These are phyloP conservation scores for Pantherophis vulpinus DNA, from an alignment of 2,797 vertebrate species.

Conservation along the genomic window DNA sequence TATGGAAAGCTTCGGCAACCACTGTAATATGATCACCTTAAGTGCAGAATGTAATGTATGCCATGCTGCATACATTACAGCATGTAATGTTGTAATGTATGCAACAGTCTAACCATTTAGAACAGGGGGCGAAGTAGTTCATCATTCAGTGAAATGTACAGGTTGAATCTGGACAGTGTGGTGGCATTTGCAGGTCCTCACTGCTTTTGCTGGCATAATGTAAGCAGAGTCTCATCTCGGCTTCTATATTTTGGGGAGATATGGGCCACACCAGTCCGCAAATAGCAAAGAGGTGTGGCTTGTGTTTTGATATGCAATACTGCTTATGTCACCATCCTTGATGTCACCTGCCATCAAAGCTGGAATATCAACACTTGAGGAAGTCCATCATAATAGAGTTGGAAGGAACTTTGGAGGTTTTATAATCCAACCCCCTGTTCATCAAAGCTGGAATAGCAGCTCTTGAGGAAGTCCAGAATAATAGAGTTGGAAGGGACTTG, in stretches of 20 bases:
- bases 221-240: neutral
- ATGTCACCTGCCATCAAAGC: neutral
- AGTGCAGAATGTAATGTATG: neutral
- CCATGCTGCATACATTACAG: neutral
- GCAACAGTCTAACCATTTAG: neutral
- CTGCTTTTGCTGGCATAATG: neutral
- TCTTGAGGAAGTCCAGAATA: neutral
- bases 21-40: neutral
- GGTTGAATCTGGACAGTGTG: neutral
- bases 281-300: neutral
- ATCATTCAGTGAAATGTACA: neutral
- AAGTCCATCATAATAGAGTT: neutral
- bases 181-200: neutral
- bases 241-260: neutral
- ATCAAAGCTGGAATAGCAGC: neutral
- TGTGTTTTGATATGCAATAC: neutral
- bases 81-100: no score
- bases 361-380: neutral
- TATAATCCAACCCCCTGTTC: neutral
- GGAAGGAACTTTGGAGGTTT: neutral
- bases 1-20: neutral
- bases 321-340: neutral
- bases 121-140: neutral
- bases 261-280: neutral
- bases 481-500: neutral